Base-by-base conservation (phyloP, 2,797 vertebrate species). In the Sebastes elongatus region DNA sequence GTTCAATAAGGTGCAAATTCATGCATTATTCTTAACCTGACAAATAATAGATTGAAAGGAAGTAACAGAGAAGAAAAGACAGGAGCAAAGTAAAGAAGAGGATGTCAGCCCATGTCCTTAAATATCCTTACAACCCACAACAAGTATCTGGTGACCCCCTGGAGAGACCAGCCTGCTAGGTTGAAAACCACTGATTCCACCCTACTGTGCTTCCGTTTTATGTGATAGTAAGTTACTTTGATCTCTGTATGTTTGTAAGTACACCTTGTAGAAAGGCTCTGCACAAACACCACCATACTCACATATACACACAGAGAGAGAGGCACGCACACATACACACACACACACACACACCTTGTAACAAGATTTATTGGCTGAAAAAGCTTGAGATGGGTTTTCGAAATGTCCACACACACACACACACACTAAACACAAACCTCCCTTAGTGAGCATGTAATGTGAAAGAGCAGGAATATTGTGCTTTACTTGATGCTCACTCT, bases 151-250 rank as follows among this genome's bases (percentile, higher is more conserved):
- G 80, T 75, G 76, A 77, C 76, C 61, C 69, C 74, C 78, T 28
- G 63, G 65, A 81, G 72, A 64, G 74, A 3, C 28, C 23, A 14
- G 66, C 7, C 53, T 25, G 16, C 64, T 10, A 20, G 53, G 33
- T 64, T 81, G 32, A 68, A 79, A 85, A 78, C 53, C 5, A 11
- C 65, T 53, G 84, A 89, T 75, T 88, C 71, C 61, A 60, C 74
- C 73, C 66, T 18, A 25, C 77, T 66, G 61, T 57, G 76, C 68
- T 71, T 69, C 69, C 20, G 2, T 83, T 89, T 88, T 57, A 87
- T 83, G 72, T 52, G 82, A 83, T 66, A 59, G 30, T 64, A 74
- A 86, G 60, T 81, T 81, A 78, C 83, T 89, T 91, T 92, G 90
- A 92, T 88, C 83, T 81, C 52, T 66, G 46, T 46, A 30, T 77